Conservation (phyloP, 2,888 invertebrate species). For the Sympetrum striolatum region DNA sequence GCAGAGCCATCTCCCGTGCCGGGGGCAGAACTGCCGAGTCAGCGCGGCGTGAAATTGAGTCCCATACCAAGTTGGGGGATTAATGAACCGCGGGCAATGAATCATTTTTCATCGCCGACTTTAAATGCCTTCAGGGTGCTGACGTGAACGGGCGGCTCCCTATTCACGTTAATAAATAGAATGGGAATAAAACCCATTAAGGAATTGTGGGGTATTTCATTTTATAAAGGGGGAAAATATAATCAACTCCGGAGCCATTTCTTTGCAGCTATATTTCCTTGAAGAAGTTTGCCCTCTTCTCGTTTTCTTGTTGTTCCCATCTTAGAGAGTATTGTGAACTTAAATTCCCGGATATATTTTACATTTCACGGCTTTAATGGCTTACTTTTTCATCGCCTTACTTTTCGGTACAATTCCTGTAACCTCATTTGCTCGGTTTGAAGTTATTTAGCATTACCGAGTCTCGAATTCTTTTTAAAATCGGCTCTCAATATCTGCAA, state of each 20-base stretch:
- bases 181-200: background rate
- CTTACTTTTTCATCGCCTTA: no score
- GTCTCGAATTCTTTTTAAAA: no score
- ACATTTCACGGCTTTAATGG: no score
- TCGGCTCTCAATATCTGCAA: no score
- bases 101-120: constrained; percentile 10
- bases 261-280: no score
- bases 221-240: background rate
- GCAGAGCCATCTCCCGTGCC: constrained; percentile 9
- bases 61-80: background rate
- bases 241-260: background rate
- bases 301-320: no score
- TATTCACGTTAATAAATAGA: background rate
- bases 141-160: background rate
- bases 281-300: no score
- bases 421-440: no score
- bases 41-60: constrained; percentile 15
- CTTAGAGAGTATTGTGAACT: no score
- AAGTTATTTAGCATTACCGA: no score
- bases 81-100: background rate
- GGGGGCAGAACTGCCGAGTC: background rate
- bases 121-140: background rate
- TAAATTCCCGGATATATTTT: no score
- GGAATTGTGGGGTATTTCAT: background rate
- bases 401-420: no score